Evolutionary conservation across 2,113 vertebrate species (phyloP), one percentile per base, ranked within the genome.

Genomic region (Todiramphus saurophagus): DNA sequence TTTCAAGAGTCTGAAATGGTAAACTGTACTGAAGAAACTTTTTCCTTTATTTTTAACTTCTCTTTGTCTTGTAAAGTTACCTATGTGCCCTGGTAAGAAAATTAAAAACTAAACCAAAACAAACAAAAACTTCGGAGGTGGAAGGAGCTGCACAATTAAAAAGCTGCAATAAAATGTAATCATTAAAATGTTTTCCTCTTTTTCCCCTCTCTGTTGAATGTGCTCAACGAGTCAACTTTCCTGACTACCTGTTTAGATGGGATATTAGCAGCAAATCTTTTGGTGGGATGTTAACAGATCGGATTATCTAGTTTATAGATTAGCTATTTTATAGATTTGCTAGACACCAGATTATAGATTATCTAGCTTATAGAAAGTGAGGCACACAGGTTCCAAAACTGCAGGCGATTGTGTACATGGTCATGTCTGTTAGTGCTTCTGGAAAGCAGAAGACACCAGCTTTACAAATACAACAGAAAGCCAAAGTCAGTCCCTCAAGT

Each of bases 381-480:
- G 64, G 37, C 10, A 51, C 12, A 24, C 62, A 58, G 20, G 21
- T 81, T 63, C 41, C 60, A 43, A 30, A 77, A 30, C 25, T 41
- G 5, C 51, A n/a, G 56, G 50, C 33, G 4, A 76, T 80, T 46
- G 25, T 78, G 31, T n/a, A 2, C 14, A 11, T 0, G 0, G 23
- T 55, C 51, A 13, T 0, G 3, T 9, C 55, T 20, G 30, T 33
- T 23, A 6, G 13, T 31, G 48, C 39, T 30, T 81, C 11, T 41
- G 0, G 27, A 58, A 73, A 64, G 58, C 27, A 43, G 44, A 37
- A 17, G 30, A 48, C 24, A 15, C 55, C 21, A 39, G 59, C 16
- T 35, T 77, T 62, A 25, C 14, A 75, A 41, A 8, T 25, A 35
- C 21, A 51, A 3, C 13, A 2, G 11, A 14, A 23, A 64, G 7